Conservation (phyloP, 2,797 vertebrate species). For the Darevskia mixta region DNA sequence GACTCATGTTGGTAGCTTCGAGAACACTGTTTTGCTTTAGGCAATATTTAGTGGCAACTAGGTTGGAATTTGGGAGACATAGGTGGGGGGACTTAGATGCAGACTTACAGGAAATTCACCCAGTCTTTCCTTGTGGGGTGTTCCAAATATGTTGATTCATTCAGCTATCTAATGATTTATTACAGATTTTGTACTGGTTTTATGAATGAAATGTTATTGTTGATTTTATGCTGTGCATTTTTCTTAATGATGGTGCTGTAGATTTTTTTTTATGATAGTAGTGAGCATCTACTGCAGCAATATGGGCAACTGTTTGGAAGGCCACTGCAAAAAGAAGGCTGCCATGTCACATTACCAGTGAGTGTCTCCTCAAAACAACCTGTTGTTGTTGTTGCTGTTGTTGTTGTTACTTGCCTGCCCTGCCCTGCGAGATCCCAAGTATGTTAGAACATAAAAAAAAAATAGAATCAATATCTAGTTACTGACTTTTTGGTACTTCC, state of each 20-base stretch:
- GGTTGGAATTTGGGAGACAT: background rate
- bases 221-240: too few species aligned
- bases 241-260: too few species aligned
- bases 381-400: too few species aligned
- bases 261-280: too few species aligned
- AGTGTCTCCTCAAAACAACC: too few species aligned
- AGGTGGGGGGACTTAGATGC: background rate
- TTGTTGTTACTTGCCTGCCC: too few species aligned
- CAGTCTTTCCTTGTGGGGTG: background rate
- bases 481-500: background rate
- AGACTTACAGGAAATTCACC: background rate
- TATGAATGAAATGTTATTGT: too few species aligned
- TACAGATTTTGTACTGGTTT: background rate
- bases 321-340: background rate
- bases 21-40: background rate
- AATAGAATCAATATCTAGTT: too few species aligned
- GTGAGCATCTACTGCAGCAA: background rate
- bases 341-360: background rate
- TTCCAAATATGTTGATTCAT: background rate
- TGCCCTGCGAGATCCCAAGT: too few species aligned
- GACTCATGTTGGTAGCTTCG: too few species aligned
- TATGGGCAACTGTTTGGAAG: too few species aligned
- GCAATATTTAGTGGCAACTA: background rate
- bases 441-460: too few species aligned
- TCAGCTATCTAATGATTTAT: background rate